phyloP scores from a whole-genome alignment of 2,113 vertebrate genomes.

The Catagonus wagneri region DNA sequence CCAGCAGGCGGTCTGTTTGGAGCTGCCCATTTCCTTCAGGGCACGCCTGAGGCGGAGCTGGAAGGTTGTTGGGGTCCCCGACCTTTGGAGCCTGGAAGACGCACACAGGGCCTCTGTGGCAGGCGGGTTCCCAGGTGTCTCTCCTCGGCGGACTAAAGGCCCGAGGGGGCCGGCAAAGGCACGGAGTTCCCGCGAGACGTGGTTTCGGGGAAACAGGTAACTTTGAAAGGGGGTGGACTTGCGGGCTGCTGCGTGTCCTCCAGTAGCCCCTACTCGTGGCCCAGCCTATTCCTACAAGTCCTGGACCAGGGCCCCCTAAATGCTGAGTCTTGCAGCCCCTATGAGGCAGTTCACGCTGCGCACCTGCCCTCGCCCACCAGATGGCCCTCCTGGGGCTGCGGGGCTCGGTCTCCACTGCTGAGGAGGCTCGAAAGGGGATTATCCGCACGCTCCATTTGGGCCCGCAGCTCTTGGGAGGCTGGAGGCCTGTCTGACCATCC shows the following conservation, averaged over 20 bases:
- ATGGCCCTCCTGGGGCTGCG: neutral
- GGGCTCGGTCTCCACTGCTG: neutral
- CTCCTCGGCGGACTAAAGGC: neutral
- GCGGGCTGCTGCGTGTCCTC: fast-evolving
- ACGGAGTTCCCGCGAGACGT: neutral
- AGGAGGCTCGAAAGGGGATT: neutral
- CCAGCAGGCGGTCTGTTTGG: neutral
- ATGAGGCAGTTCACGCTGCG: fast-evolving
- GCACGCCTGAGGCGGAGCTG: no score
- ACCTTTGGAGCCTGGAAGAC: neutral
- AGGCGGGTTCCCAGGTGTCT: neutral
- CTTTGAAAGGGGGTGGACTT: neutral
- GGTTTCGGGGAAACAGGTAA: neutral
- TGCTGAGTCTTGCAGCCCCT: fast-evolving
- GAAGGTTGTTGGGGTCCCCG: fast-evolving
- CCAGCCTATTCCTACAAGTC: neutral
- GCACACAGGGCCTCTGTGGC: neutral
- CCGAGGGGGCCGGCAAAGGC: neutral
- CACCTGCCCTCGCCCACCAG: no score
- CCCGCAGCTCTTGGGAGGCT: neutral
- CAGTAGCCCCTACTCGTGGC: neutral
- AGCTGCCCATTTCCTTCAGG: neutral
- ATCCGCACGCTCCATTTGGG: neutral
- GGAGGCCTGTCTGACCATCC: neutral
- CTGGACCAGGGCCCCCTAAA: neutral